Evolutionary conservation across 1,140 invertebrate genomes (phyloP).

Genomic region (Diplogasteroides magnus): DNA sequence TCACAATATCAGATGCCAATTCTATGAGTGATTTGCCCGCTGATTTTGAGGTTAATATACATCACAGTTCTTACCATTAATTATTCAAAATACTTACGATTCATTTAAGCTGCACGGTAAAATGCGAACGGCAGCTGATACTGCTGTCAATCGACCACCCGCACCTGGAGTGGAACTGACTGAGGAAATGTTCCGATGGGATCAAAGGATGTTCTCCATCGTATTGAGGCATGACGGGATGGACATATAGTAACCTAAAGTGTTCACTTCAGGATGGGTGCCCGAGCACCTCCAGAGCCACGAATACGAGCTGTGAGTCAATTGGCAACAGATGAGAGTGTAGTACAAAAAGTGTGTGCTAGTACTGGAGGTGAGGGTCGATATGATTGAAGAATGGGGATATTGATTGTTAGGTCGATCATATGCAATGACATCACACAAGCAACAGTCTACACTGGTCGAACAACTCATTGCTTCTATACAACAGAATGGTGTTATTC

Average conservation of each 20-base stretch:
- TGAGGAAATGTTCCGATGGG: constrained; percentile 95
- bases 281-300: neutral
- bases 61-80: too few relatives aligned
- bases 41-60: constrained; percentile 84
- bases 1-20: constrained; percentile 17
- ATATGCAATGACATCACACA: constrained; percentile 86
- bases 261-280: constrained; percentile 1
- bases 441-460: constrained; percentile 88
- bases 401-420: constrained; percentile 71
- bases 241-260: constrained; percentile 9
- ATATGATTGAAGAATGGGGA: neutral
- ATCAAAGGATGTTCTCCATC: constrained; percentile 90
- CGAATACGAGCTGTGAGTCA: neutral
- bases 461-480: constrained; percentile 94
- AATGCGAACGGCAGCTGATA: too few relatives aligned
- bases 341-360: constrained; percentile 6
- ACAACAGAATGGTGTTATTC: constrained; percentile 86
- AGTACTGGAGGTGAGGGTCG: constrained; percentile 10
- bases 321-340: neutral
- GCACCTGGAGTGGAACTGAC: constrained; percentile 89
- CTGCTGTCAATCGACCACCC: too few relatives aligned
- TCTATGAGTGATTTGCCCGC: constrained; percentile 67
- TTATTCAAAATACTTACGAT: too few relatives aligned
- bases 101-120: too few relatives aligned
- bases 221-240: constrained; percentile 69